Evolutionary conservation across 2,113 vertebrate genomes (phyloP), one percentile per base, ranked within the genome.

Genomic region (Anhinga anhinga): DNA sequence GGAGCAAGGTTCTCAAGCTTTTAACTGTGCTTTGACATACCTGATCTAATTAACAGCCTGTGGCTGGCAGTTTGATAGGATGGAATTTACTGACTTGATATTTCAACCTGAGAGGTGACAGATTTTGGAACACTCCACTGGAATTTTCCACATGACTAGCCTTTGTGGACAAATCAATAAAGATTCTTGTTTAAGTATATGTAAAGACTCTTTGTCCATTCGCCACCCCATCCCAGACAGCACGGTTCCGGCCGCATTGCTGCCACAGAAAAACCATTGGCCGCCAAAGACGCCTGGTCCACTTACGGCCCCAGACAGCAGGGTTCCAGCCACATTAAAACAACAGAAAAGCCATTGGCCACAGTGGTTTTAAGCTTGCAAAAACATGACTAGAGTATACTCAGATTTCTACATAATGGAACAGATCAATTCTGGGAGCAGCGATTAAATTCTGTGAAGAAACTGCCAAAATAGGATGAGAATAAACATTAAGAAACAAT

Each of bases 401-500:
- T 96, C 26, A 10, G 84, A 93, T 77, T 94, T 79, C 94, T 94
- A 72, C 78, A 62, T 61, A 93, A 93, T 72, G 84, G 86, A 95
- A 94, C 91, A 90, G 82, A 97, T 83, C 87, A 87, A 52, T 95
- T 88, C 89, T 88, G 71, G 61, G 73, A 95, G 78, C 78, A 86
- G 82, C 14, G 89, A 96, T 96, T 95, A 88, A 93, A 78, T 86
- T 91, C 87, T 90, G 59, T 74, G 79, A 94, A 93, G 94, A 93
- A 95, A 91, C 45, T 91, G 89, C 93, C 94, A 95, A 87, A 96
- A 95, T 55, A 81, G 82, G 71, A 86, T 73, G 87, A 88, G 93
- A 95, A 95, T 76, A 91, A 97, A 91, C 70, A 95, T 82, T 85
- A 91, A 95, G 93, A 82, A 95, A 97, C 95, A 96, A 93, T 90